Percentiles rank a stretch among this genome's conserved stretches.
Conservation (phyloP, 37 sponge, comb jelly and placozoan species). For the Sycon ciliatum region DNA sequence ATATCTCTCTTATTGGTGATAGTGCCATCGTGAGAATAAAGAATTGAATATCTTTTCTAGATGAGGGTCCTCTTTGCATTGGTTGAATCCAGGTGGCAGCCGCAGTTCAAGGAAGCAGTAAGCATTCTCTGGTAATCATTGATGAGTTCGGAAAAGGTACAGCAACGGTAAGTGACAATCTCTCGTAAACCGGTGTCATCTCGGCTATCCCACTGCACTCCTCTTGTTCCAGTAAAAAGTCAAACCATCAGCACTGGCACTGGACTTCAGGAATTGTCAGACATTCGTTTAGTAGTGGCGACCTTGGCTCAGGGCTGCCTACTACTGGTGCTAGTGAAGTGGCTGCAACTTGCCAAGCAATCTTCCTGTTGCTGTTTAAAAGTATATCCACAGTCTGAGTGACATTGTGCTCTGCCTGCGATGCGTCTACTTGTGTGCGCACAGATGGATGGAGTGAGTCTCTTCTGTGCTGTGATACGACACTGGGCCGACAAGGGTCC, state of each 20-base stretch:
- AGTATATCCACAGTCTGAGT: not conserved
- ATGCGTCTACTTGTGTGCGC: not conserved
- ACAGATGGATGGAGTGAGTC: conserved; percentile 75
- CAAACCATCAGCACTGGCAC: too few species aligned
- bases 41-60: too few species aligned
- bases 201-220: not conserved
- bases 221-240: too few species aligned
- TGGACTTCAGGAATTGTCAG: too few species aligned
- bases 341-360: too few species aligned
- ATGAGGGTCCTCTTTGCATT: too few species aligned
- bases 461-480: conserved; percentile 57
- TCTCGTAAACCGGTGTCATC: not conserved
- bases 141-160: conserved; percentile 99
- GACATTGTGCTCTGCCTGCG: not conserved
- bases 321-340: too few species aligned
- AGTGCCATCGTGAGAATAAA: too few species aligned
- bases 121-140: conserved; percentile 61
- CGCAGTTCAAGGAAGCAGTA: conserved; percentile 50
- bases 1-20: not conserved
- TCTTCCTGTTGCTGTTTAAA: not conserved
- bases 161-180: conserved; percentile 55
- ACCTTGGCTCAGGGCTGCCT: too few species aligned
- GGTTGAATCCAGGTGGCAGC: conserved; percentile 39
- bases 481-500: conserved; percentile 54
- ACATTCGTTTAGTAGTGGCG: too few species aligned